A percentile compares a stretch with the other conserved stretches of the same genome.
phyloP scores from a whole-genome alignment of 1,140 invertebrate species.

The Gryllus bimaculatus region DNA sequence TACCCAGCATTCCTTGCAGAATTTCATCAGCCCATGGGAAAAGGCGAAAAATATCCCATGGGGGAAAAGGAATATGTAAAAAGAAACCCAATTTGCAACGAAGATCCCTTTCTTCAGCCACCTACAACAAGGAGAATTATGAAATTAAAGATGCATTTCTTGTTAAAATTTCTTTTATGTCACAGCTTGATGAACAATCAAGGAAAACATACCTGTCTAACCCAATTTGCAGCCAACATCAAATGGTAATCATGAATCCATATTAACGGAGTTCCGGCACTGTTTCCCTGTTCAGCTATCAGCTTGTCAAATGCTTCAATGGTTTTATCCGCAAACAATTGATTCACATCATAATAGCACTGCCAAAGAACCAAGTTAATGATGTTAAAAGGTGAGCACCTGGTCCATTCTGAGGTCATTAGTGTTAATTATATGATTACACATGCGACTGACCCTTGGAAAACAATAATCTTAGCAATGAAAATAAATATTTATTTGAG shows the following conservation, averaged over 20 bases:
- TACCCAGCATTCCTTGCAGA: conserved; percentile 76
- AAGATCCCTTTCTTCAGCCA: conserved; percentile 66
- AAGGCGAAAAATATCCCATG: conserved; percentile 83
- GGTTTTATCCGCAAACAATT: conserved; percentile 71
- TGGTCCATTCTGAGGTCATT: no score
- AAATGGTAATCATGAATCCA: conserved; percentile 92
- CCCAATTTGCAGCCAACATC: conserved; percentile 81
- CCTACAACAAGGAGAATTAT: conserved; percentile 31
- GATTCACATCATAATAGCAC: conserved; percentile 70
- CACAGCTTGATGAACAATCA: background rate
- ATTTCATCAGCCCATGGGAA: conserved; percentile 88
- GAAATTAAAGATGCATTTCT: conserved; percentile 21
- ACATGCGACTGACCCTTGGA: no score
- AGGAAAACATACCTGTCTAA: conserved; percentile 50
- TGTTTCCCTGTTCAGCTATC: conserved; percentile 38
- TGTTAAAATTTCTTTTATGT: background rate
- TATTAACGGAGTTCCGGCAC: conserved; percentile 57
- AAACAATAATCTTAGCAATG: no score
- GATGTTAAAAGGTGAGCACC: no score
- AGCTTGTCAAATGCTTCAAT: conserved; percentile 56
- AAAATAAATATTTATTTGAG: no score
- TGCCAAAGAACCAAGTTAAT: conserved; percentile 23
- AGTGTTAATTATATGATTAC: no score
- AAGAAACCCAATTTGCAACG: conserved; percentile 79
- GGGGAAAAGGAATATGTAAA: conserved; percentile 84